Base-by-base conservation (phyloP, 2,113 vertebrate genomes). In the Laterallus jamaicensis region DNA sequence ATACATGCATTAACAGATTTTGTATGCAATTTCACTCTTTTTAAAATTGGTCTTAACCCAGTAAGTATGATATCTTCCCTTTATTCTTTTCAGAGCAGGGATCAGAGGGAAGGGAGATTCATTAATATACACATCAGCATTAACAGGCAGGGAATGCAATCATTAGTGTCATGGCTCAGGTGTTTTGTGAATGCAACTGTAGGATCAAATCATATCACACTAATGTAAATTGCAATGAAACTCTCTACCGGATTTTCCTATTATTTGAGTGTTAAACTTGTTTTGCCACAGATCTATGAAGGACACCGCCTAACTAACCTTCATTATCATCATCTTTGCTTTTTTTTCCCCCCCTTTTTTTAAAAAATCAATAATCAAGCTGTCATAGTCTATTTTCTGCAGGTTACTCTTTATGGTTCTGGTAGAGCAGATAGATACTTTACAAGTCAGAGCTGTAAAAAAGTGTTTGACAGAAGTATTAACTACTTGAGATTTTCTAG, bases 81-180 rank as follows among this genome's bases (percentile, higher is more conserved):
- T 52, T 19, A 28, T 85, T 79, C 69, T 49, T 86, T 24, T 64
- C 91, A 69, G 47, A 91, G 67, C 62, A 78, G 18, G 17, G 71
- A 93, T 83, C 56, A 81, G 76, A 92, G 47, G 81, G 35, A 92
- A 24, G 59, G 76, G 32, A 84, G 77, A 44, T 54, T 93, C 81
- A 90, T 90, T 90, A 95, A 83, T 93, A 83, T 22, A 81, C 47
- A 62, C 66, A 84, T 88, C 67, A 94, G 19, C 78, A 88, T 87
- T 94, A 93, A 68, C 29, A 4, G 88, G 60, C 91, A 96, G 84
- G 44, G 79, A 82, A 80, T 82, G 75, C 83, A 95, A 68, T 88
- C 95, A 76, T 55, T 96, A 85, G 42, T 95, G 90, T 86, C 90
- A 94, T 17, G 86, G 92, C 94, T 96, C 95, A 95, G 87, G 96